phyloP scores from a whole-genome alignment of 2,797 vertebrate genomes.

The Xenopus petersii region DNA sequence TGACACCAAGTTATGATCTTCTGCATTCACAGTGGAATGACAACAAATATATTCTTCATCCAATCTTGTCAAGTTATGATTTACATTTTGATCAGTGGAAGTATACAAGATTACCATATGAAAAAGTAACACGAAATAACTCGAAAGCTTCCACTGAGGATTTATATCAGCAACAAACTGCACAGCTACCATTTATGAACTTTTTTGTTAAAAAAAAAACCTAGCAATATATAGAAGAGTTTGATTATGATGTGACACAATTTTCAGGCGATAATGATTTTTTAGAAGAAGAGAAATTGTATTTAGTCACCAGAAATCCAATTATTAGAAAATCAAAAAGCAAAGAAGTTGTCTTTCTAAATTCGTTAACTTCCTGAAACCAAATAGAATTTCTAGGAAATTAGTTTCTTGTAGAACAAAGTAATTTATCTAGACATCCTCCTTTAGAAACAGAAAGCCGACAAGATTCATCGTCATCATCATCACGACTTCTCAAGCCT shows the following conservation, averaged over 20 bases:
- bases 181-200: slow-evolving; percentile 22
- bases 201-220: slow-evolving; percentile 12
- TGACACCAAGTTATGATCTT: background rate
- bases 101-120: slow-evolving; percentile 22
- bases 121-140: slow-evolving; percentile 33
- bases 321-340: slow-evolving; percentile 31
- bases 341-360: slow-evolving; percentile 12
- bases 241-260: slow-evolving; percentile 23
- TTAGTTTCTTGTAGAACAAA: slow-evolving; percentile 13
- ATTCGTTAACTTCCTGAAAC: slow-evolving; percentile 45
- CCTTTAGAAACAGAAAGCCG: background rate
- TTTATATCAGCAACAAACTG: slow-evolving; percentile 48
- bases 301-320: slow-evolving; percentile 44
- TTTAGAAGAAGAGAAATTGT: slow-evolving; percentile 46
- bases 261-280: slow-evolving; percentile 32
- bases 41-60: slow-evolving; percentile 37
- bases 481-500: too few relatives aligned
- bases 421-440: slow-evolving; percentile 35
- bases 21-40: background rate
- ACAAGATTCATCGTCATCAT: too few relatives aligned
- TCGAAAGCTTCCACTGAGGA: slow-evolving; percentile 28
- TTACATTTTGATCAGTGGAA: slow-evolving; percentile 38
- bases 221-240: slow-evolving; percentile 23
- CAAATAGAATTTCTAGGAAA: slow-evolving; percentile 44
- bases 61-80: slow-evolving; percentile 50